Conservation (phyloP, 2,888 invertebrate species). For the Orchestes rusci region DNA sequence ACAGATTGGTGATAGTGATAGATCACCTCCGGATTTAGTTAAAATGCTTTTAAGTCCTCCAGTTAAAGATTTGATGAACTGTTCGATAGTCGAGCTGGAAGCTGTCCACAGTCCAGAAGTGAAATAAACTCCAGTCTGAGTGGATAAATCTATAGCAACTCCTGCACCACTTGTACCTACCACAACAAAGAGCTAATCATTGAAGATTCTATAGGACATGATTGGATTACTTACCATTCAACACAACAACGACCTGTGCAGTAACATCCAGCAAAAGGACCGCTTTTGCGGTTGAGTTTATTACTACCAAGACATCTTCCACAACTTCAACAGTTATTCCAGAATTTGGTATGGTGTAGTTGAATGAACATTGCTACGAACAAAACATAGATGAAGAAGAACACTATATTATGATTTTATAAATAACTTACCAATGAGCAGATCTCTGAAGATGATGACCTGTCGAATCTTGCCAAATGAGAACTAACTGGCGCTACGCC, state of each 20-base stretch:
- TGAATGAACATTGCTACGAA: constrained; percentile 4
- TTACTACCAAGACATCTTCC: constrained; percentile 4
- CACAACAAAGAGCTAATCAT: constrained; percentile 2
- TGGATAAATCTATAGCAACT: constrained; percentile 4
- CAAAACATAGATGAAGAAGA: background rate
- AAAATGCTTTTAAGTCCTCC: constrained; percentile 4
- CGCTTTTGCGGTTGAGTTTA: constrained; percentile 5
- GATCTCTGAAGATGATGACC: constrained; percentile 7
- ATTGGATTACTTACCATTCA: constrained; percentile 14
- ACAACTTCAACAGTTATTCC: constrained; percentile 7
- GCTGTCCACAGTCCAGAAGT: constrained; percentile 6
- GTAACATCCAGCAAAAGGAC: constrained; percentile 6
- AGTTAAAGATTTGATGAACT: background rate
- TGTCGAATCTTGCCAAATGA: constrained; percentile 1
- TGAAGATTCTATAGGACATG: background rate
- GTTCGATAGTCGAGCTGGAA: background rate
- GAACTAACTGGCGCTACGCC: constrained; percentile 16
- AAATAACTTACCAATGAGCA: constrained; percentile 9
- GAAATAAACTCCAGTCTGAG: constrained; percentile 9
- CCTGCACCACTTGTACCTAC: constrained; percentile 11
- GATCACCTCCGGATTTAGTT: constrained; percentile 1
- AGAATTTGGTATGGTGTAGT: background rate
- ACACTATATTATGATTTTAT: background rate
- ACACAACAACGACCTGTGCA: constrained; percentile 5
- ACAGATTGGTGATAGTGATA: no score